A percentile compares a stretch with the other conserved stretches of the same genome.
Evolutionary conservation across 92 coral and sea anemone genomes (phyloP).

Genomic region (Galaxea fascicularis): DNA sequence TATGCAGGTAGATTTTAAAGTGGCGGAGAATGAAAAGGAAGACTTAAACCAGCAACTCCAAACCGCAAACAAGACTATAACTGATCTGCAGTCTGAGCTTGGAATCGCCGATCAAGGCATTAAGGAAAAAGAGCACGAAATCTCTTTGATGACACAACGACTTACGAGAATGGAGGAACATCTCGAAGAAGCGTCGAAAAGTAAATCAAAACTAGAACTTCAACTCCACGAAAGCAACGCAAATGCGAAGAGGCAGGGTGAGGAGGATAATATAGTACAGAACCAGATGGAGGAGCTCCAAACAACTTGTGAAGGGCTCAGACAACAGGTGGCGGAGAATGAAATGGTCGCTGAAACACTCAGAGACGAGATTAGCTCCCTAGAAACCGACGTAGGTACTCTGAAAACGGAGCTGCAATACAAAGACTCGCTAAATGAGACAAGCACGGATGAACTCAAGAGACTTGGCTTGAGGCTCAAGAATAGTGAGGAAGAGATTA

Average conservation of each 20-base stretch:
- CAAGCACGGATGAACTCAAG: constrained; percentile 78
- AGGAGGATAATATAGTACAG: constrained; percentile 68
- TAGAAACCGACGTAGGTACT: constrained; percentile 76
- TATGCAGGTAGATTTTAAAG: constrained; percentile 76
- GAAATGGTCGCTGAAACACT: constrained; percentile 82
- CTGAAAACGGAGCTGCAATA: constrained; percentile 75
- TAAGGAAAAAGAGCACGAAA: constrained; percentile 75
- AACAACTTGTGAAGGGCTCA: constrained; percentile 73
- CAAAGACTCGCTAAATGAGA: constrained; percentile 74
- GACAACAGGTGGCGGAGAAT: constrained; percentile 76
- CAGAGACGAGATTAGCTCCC: constrained; percentile 80
- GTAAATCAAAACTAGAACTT: constrained; percentile 71
- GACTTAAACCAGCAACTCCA: constrained; percentile 63
- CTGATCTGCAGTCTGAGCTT: constrained; percentile 76
- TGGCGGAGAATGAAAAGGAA: constrained; percentile 74
- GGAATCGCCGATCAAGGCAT: constrained; percentile 62
- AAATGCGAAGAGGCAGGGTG: constrained; percentile 62
- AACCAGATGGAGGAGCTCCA: constrained; percentile 86
- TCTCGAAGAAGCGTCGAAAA: constrained; percentile 64
- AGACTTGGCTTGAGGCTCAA: constrained; percentile 73
- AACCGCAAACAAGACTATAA: constrained; percentile 51
- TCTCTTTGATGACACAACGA: constrained; percentile 67
- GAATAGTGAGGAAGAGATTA: constrained; percentile 79
- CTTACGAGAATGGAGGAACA: constrained; percentile 79
- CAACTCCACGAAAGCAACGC: constrained; percentile 67